phyloP scores from a whole-genome alignment of 2,113 vertebrate genomes.

The Dasyprocta punctata region DNA sequence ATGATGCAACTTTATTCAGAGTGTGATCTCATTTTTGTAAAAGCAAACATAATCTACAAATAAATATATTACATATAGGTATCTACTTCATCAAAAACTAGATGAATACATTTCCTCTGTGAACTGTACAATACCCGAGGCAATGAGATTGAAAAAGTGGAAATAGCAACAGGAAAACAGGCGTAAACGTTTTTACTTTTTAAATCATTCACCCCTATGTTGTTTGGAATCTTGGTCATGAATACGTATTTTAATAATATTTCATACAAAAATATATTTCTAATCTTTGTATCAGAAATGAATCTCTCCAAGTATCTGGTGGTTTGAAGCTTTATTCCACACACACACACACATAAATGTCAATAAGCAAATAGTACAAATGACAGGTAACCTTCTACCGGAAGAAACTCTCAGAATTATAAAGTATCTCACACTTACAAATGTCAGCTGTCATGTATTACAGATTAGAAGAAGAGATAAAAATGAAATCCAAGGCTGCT shows the following conservation, averaged over 20 bases:
- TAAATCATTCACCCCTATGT: neutral
- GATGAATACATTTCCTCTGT: neutral
- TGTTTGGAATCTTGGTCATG: slow-evolving; percentile 23
- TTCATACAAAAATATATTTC: neutral
- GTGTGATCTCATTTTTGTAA: slow-evolving; percentile 22
- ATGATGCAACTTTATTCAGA: neutral
- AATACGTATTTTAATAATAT: slow-evolving; percentile 11
- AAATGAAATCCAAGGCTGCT: neutral
- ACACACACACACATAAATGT: neutral
- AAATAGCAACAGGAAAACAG: neutral
- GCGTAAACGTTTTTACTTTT: neutral
- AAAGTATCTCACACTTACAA: neutral
- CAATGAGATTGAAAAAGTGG: neutral
- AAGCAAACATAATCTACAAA: neutral
- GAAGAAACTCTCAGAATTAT: slow-evolving; percentile 1
- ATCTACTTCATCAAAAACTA: neutral
- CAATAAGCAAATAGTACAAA: neutral
- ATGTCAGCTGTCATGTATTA: neutral
- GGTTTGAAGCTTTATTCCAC: neutral
- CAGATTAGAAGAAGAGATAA: neutral
- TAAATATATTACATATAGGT: neutral
- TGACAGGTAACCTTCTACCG: neutral
- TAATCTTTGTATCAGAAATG: neutral
- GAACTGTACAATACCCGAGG: neutral
- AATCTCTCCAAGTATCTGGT: neutral